These are phyloP conservation scores for Limenitis camilla DNA, from an alignment of 2,888 invertebrate genomes.

Conservation along the genomic window DNA sequence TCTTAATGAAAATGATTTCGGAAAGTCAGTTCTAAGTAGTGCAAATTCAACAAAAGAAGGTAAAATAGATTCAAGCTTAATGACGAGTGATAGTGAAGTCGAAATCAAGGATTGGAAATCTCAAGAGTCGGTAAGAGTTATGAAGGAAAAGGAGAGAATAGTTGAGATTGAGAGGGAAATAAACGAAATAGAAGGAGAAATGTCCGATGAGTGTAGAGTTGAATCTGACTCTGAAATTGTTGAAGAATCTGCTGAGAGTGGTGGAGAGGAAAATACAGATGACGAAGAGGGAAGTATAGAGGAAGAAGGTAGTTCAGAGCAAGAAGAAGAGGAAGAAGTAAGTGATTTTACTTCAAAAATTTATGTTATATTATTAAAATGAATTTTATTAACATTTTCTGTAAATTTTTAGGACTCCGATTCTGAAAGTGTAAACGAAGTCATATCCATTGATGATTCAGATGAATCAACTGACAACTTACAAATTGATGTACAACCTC, in stretches of 20 bases:
- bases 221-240: conserved; percentile 24
- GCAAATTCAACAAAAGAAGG: conserved; percentile 24
- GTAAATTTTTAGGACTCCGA: conserved; percentile 28
- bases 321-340: conserved; percentile 13
- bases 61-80: conserved; percentile 42
- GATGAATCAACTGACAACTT: conserved; percentile 35
- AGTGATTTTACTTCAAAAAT: not conserved
- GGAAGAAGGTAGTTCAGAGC: conserved; percentile 1
- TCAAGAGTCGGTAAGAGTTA: conserved; percentile 35
- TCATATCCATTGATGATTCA: conserved; percentile 46
- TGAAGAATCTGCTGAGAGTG: conserved; percentile 26
- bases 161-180: conserved; percentile 65
- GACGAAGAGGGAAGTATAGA: conserved; percentile 14
- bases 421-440: conserved; percentile 34
- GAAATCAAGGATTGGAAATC: conserved; percentile 38
- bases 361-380: not conserved
- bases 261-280: conserved; percentile 1
- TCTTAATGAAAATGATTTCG: conserved; percentile 42
- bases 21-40: conserved; percentile 48
- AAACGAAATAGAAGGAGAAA: conserved; percentile 57
- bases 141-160: conserved; percentile 56
- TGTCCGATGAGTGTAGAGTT: conserved; percentile 37
- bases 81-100: conserved; percentile 60
- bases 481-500: conserved; percentile 31
- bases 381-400: not conserved